These are phyloP conservation scores for Spisula solida DNA, from an alignment of 2,888 invertebrate genomes.

Conservation along the genomic window DNA sequence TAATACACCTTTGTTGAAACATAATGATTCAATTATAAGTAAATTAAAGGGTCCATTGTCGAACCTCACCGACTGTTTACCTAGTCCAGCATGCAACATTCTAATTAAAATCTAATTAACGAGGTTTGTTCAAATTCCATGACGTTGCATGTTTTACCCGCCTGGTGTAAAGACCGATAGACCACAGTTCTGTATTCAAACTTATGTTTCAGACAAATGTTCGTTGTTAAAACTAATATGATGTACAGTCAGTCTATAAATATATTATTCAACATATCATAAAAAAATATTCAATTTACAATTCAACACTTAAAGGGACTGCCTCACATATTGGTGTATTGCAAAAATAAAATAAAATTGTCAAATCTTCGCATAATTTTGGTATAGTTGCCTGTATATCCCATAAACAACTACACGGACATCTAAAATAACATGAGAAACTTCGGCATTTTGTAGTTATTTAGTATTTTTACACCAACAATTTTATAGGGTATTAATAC, in stretches of 20 bases:
- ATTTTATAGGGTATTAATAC: too few relatives aligned
- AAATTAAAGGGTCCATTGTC: neutral
- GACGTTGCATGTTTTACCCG: neutral
- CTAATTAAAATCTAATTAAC: conserved; percentile 1
- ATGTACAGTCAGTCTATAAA: neutral
- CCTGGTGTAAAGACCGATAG: neutral
- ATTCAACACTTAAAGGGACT: too few relatives aligned
- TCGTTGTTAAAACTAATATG: neutral
- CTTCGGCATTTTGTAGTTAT: neutral
- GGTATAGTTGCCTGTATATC: too few relatives aligned
- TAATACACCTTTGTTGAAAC: conserved; percentile 13
- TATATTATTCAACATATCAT: neutral
- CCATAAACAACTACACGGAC: too few relatives aligned
- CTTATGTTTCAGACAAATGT: neutral
- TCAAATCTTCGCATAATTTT: too few relatives aligned
- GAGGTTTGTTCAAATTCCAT: neutral
- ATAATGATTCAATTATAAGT: conserved; percentile 12
- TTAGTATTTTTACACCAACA: too few relatives aligned
- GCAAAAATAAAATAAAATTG: too few relatives aligned
- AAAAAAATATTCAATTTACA: conserved; percentile 6
- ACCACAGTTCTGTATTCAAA: neutral
- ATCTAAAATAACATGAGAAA: too few relatives aligned
- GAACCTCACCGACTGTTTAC: neutral
- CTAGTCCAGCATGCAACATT: conserved; percentile 1
- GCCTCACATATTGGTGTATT: too few relatives aligned